Percentiles rank a stretch among this genome's conserved stretches.
phyloP scores from a whole-genome alignment of 2,888 invertebrate genomes.

The Cephus rjabovi region DNA sequence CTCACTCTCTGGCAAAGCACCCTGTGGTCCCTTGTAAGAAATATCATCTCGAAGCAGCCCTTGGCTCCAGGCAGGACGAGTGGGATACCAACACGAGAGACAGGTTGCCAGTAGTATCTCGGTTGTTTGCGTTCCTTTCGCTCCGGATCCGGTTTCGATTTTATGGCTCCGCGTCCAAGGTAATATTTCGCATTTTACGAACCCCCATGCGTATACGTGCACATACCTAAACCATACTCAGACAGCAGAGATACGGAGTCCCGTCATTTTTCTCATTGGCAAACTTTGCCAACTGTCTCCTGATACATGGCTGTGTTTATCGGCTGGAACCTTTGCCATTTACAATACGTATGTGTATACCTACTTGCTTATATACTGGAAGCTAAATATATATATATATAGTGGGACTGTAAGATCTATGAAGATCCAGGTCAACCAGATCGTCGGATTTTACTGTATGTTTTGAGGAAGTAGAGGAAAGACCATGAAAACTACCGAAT shows the following conservation, averaged over 20 bases:
- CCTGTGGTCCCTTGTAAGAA: neutral
- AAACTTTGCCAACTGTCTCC: neutral
- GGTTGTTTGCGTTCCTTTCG: conserved; percentile 40
- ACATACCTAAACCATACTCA: neutral
- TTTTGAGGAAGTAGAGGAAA: neutral
- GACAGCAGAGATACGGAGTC: neutral
- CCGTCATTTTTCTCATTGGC: neutral
- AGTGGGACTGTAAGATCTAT: neutral
- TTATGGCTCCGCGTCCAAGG: conserved; percentile 50
- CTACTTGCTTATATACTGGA: neutral
- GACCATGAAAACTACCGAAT: neutral
- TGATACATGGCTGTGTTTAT: neutral
- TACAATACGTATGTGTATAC: neutral
- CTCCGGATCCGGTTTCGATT: conserved; percentile 56
- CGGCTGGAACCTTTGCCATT: neutral
- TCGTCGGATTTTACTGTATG: neutral
- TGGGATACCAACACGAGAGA: neutral
- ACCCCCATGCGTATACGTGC: neutral
- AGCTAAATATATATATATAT: neutral
- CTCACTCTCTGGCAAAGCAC: neutral
- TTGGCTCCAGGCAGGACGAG: neutral
- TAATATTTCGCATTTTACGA: conserved; percentile 55
- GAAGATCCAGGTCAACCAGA: neutral
- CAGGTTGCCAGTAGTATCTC: conserved; percentile 15
- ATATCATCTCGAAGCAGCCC: neutral